Evolutionary conservation across 2,797 vertebrate genomes (phyloP).

Genomic region (Sebastes dallii): DNA sequence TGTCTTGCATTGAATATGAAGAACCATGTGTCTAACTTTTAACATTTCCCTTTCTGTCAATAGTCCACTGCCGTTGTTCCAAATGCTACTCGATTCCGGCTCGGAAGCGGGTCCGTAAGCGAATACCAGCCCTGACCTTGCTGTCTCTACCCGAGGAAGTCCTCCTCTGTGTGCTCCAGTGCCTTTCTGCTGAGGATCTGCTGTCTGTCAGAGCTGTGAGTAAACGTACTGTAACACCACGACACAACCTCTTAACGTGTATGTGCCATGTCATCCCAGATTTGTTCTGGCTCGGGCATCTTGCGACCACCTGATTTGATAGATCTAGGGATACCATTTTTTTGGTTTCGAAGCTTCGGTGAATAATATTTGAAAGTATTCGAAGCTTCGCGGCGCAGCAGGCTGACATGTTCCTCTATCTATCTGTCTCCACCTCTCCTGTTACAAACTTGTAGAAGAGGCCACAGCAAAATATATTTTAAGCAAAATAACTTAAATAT

Average conservation of each 20-base stretch:
- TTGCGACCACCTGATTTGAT: slow-evolving; percentile 13
- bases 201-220: slow-evolving; percentile 93
- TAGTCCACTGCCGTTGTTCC: slow-evolving; percentile 92
- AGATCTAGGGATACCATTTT: background rate
- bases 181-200: slow-evolving; percentile 92
- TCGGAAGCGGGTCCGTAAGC: slow-evolving; percentile 87
- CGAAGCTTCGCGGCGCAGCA: too few species aligned
- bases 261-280: background rate
- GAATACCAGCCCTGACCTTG: slow-evolving; percentile 83
- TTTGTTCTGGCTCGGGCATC: background rate
- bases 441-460: too few species aligned
- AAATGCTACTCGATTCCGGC: slow-evolving; percentile 91
- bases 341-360: too few species aligned
- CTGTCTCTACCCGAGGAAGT: slow-evolving; percentile 93
- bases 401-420: too few species aligned
- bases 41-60: slow-evolving; percentile 51
- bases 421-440: too few species aligned
- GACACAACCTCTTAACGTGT: background rate
- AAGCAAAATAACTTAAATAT: too few species aligned
- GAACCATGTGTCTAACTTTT: background rate
- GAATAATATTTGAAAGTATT: too few species aligned
- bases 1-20: background rate
- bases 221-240: slow-evolving; percentile 36
- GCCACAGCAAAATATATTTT: too few species aligned
- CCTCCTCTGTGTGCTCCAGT: slow-evolving; percentile 91